Evolutionary conservation across 2,113 vertebrate species (phyloP).

Genomic region (Hippocampus zosterae): DNA sequence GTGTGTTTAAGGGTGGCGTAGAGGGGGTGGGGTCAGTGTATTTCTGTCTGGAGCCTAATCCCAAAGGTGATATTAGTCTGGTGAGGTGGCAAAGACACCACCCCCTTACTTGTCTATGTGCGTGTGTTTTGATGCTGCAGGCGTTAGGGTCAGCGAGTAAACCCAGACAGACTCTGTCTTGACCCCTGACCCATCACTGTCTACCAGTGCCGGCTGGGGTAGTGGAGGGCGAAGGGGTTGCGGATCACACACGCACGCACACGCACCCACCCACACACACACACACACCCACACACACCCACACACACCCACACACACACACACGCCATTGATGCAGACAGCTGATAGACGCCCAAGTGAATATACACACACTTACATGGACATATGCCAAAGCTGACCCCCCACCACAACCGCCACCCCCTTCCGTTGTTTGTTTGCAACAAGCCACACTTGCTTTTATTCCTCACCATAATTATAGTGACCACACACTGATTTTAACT

Average conservation of each 20-base stretch:
- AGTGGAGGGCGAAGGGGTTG: neutral
- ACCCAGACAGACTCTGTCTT: constrained; percentile 72
- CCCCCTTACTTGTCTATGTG: constrained; percentile 44
- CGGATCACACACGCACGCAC: constrained; percentile 32
- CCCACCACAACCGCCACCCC: neutral
- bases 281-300: constrained; percentile 41
- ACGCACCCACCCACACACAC: too few species aligned
- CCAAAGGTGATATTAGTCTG: constrained; percentile 77
- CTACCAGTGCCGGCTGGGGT: constrained; percentile 58
- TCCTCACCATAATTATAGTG: neutral
- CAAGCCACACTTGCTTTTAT: constrained; percentile 30
- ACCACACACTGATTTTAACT: neutral
- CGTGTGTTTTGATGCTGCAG: constrained; percentile 26
- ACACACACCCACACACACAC: constrained; percentile 47
- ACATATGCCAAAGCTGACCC: neutral
- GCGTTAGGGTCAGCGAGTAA: constrained; percentile 62
- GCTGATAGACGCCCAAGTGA: constrained; percentile 60
- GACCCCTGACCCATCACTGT: constrained; percentile 74
- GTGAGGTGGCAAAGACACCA: constrained; percentile 28
- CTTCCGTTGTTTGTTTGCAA: neutral
- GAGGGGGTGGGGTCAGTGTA: constrained; percentile 43
- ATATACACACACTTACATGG: constrained; percentile 20
- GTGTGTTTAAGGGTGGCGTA: too few species aligned
- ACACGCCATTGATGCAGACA: constrained; percentile 65
- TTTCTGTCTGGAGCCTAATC: constrained; percentile 75